Conservation (phyloP, 2,888 invertebrate species). For the Pogonocherus hispidulus region DNA sequence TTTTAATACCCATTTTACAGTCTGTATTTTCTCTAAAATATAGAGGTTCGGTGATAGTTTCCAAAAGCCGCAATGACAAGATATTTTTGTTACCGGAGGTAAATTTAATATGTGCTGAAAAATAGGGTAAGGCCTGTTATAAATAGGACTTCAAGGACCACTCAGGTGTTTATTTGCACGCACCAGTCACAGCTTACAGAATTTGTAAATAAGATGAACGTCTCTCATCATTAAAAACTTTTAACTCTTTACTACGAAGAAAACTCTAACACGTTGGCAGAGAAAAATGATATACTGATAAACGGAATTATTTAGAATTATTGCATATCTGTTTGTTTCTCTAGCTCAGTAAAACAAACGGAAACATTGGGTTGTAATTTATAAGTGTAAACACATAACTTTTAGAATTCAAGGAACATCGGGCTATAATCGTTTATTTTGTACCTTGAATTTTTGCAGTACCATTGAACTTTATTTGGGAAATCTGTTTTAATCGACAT, state of each 20-base stretch:
- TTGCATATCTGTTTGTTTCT: background rate
- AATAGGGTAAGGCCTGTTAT: slow-evolving; percentile 59
- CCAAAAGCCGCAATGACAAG: slow-evolving; percentile 11
- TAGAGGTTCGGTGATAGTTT: slow-evolving; percentile 6
- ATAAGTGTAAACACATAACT: slow-evolving; percentile 8
- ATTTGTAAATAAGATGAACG: slow-evolving; percentile 30
- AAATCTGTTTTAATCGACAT: too few species aligned
- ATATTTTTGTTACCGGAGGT: slow-evolving; percentile 46
- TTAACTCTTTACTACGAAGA: slow-evolving; percentile 8
- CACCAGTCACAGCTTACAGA: slow-evolving; percentile 16
- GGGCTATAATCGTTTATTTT: background rate
- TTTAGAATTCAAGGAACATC: slow-evolving; percentile 9
- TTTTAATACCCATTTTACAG: background rate
- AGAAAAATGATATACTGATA: background rate
- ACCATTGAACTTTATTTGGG: background rate
- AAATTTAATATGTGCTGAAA: slow-evolving; percentile 47
- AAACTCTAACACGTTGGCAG: too few species aligned
- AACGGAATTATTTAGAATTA: background rate
- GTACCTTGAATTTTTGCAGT: background rate
- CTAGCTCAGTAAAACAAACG: background rate
- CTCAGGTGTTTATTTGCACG: slow-evolving; percentile 52
- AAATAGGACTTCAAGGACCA: slow-evolving; percentile 59
- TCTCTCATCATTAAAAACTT: slow-evolving; percentile 12
- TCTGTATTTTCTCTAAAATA: slow-evolving; percentile 8
- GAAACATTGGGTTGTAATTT: background rate